These are phyloP conservation scores for Magallana angulata DNA, from an alignment of 1,140 invertebrate species.

Conservation along the genomic window DNA sequence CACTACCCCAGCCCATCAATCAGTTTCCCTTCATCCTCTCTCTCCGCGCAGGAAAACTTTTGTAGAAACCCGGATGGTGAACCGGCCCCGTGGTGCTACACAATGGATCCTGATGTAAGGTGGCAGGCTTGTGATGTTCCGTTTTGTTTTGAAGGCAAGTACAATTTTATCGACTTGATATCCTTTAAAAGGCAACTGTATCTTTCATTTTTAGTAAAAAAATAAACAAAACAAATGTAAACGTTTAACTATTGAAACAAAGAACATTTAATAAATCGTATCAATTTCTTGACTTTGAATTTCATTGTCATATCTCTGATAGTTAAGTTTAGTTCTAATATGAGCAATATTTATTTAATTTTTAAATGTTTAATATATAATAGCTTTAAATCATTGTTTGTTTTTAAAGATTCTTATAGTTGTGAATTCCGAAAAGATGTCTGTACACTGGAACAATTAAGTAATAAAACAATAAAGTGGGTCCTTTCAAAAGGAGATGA, in stretches of 20 bases:
- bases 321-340: too few species aligned
- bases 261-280: too few species aligned
- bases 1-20: background rate
- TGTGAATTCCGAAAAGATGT: background rate
- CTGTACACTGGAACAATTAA: background rate
- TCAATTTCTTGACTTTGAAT: too few species aligned
- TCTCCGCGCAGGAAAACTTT: constrained; percentile 21
- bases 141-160: constrained; percentile 5
- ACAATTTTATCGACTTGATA: background rate
- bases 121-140: constrained; percentile 47
- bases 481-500: background rate
- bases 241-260: too few species aligned
- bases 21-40: background rate
- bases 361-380: too few species aligned
- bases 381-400: background rate
- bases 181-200: background rate
- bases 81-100: constrained; percentile 44
- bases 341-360: too few species aligned
- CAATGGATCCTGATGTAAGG: constrained; percentile 29
- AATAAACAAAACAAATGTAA: background rate
- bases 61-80: constrained; percentile 46
- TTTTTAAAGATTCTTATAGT: background rate
- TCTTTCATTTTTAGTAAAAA: too few species aligned
- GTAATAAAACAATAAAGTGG: background rate
- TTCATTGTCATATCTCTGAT: too few species aligned